Evolutionary conservation across 2,797 vertebrate genomes (phyloP).

Genomic region (Sebastiscus albofasciatus): DNA sequence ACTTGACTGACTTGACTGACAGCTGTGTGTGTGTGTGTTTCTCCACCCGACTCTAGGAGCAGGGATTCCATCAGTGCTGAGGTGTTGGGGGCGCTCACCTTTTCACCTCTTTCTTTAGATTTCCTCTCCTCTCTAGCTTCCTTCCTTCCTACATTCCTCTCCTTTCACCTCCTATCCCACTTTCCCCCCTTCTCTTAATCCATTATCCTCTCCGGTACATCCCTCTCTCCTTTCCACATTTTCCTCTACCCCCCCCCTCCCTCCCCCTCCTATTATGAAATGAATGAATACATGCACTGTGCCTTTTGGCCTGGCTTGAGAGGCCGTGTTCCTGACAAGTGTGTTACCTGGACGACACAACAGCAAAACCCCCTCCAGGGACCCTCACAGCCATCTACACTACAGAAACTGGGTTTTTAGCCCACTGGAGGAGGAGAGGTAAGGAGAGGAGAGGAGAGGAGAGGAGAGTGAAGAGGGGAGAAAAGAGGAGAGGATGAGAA

Average conservation of each 20-base stretch:
- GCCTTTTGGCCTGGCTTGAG: slow-evolving; percentile 39
- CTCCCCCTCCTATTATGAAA: slow-evolving; percentile 40
- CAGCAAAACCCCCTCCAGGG: slow-evolving; percentile 21
- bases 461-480: not conserved
- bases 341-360: slow-evolving; percentile 68
- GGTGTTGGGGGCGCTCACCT: not conserved
- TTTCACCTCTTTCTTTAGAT: not conserved
- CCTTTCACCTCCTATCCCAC: not conserved
- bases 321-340: slow-evolving; percentile 40
- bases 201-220: not conserved
- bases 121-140: not conserved
- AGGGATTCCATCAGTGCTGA: slow-evolving; percentile 25
- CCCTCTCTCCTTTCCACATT: not conserved
- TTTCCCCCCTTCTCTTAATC: not conserved
- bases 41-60: not conserved
- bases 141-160: not conserved
- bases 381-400: slow-evolving; percentile 42
- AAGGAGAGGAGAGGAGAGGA: not conserved
- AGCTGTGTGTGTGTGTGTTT: slow-evolving; percentile 27
- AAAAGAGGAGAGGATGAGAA: too few relatives aligned
- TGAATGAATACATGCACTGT: slow-evolving; percentile 48
- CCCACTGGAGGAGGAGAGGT: slow-evolving; percentile 28
- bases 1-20: slow-evolving; percentile 73
- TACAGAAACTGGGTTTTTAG: slow-evolving; percentile 66
- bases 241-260: not conserved